A percentile compares a stretch with the other conserved stretches of the same genome.
Conservation (phyloP, 2,797 vertebrate species). For the Eurystomus glaucurus region DNA sequence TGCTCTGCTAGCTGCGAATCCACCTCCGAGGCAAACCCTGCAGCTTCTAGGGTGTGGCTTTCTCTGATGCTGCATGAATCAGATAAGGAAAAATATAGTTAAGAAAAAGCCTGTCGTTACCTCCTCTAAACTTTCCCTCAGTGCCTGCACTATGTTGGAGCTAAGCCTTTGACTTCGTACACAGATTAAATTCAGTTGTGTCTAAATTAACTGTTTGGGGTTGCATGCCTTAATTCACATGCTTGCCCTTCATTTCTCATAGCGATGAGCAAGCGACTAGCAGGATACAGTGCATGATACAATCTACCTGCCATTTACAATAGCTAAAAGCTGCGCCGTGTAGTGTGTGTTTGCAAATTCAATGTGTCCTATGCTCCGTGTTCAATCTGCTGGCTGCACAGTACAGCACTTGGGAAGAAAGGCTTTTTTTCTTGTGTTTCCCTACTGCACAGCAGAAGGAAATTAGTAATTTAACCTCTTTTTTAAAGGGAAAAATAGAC, state of each 20-base stretch:
- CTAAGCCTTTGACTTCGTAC: slow-evolving; percentile 49
- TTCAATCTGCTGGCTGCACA: not conserved
- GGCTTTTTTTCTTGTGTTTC: not conserved
- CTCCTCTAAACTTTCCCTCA: slow-evolving; percentile 49
- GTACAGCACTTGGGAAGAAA: not conserved
- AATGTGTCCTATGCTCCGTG: not conserved
- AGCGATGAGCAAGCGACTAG: not conserved
- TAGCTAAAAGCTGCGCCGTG: slow-evolving; percentile 14
- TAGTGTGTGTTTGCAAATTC: slow-evolving; percentile 40
- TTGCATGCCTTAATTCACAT: slow-evolving; percentile 71
- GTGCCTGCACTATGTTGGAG: not conserved
- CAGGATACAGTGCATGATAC: slow-evolving; percentile 60
- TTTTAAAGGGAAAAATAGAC: not conserved
- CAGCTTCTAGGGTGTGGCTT: slow-evolving; percentile 80
- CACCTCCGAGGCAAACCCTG: slow-evolving; percentile 65
- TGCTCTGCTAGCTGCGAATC: slow-evolving; percentile 69
- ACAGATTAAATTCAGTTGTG: slow-evolving; percentile 31
- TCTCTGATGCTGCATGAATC: slow-evolving; percentile 78
- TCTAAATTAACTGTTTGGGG: slow-evolving; percentile 27
- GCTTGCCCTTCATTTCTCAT: slow-evolving; percentile 49
- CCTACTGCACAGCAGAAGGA: slow-evolving; percentile 15
- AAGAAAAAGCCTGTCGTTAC: slow-evolving; percentile 46
- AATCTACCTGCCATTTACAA: slow-evolving; percentile 7
- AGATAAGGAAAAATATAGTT: slow-evolving; percentile 72
- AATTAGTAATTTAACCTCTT: not conserved